These are phyloP conservation scores for Actinopyga echinites DNA, from an alignment of 53 echinoderm and acorn worm species.

Conservation along the genomic window DNA sequence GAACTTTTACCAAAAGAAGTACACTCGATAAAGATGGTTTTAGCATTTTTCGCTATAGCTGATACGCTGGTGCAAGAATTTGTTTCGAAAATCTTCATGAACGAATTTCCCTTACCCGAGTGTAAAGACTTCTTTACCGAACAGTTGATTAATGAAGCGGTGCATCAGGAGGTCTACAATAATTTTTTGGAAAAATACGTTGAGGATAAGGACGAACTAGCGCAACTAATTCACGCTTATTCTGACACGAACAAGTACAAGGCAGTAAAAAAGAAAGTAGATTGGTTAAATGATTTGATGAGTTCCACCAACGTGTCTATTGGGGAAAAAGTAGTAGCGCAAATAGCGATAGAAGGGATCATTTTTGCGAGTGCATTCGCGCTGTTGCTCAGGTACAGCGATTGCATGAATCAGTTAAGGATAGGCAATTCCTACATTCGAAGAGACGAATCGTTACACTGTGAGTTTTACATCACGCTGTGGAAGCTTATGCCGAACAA, in stretches of 20 bases:
- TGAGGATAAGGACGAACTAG: neutral
- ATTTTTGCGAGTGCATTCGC: neutral
- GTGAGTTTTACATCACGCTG: neutral
- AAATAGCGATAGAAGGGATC: neutral
- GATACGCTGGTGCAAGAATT: neutral
- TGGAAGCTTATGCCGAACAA: neutral
- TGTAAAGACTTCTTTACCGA: neutral
- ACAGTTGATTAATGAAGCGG: neutral
- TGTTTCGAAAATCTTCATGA: neutral
- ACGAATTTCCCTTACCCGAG: neutral
- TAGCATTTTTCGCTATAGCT: neutral
- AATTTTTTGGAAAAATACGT: neutral
- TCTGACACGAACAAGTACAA: neutral
- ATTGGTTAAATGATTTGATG: neutral
- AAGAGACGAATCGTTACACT: neutral
- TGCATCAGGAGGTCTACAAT: neutral
- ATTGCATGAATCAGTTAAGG: neutral
- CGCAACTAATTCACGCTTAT: neutral
- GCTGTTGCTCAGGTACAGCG: neutral
- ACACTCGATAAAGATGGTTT: neutral
- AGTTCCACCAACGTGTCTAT: neutral
- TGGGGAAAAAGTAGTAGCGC: neutral
- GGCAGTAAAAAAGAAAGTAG: neutral
- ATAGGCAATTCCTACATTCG: neutral
- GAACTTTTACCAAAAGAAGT: neutral